Evolutionary conservation across 1,140 invertebrate species (phyloP).

Genomic region (Calliopsis andreniformis): DNA sequence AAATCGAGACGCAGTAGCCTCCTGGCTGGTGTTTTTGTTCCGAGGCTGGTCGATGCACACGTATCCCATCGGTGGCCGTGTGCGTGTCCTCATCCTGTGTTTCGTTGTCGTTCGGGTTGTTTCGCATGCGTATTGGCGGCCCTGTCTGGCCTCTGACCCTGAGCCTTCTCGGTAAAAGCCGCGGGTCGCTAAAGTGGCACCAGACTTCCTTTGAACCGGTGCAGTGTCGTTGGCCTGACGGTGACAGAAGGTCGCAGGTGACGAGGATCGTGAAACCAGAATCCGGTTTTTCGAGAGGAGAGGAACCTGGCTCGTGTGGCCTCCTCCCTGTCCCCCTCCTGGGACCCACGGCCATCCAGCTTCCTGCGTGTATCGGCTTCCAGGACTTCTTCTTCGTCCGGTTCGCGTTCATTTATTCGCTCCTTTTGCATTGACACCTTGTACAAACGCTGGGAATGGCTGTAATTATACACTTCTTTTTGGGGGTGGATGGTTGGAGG

Average conservation of each 20-base stretch:
- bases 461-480: not conserved
- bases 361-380: conserved; percentile 36
- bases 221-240: conserved; percentile 68
- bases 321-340: not conserved
- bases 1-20: conserved; percentile 46
- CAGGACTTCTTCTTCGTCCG: conserved; percentile 56
- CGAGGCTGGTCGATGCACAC: not conserved
- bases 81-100: conserved; percentile 28
- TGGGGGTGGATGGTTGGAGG: not conserved
- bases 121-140: conserved; percentile 59
- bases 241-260: conserved; percentile 71
- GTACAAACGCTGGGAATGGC: conserved; percentile 23
- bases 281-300: conserved; percentile 57
- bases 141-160: conserved; percentile 70
- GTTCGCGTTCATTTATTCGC: conserved; percentile 24
- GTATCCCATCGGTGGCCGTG: not conserved
- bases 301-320: conserved; percentile 55
- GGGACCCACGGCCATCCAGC: conserved; percentile 21
- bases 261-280: conserved; percentile 66
- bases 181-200: conserved; percentile 70
- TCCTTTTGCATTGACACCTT: conserved; percentile 32
- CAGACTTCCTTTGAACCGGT: conserved; percentile 71
- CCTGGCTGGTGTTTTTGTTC: conserved; percentile 24
- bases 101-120: not conserved
- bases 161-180: conserved; percentile 65